Evolutionary conservation across 2,797 vertebrate genomes (phyloP), one percentile per base, ranked within the genome.

Genomic region (Fundulus diaphanus): DNA sequence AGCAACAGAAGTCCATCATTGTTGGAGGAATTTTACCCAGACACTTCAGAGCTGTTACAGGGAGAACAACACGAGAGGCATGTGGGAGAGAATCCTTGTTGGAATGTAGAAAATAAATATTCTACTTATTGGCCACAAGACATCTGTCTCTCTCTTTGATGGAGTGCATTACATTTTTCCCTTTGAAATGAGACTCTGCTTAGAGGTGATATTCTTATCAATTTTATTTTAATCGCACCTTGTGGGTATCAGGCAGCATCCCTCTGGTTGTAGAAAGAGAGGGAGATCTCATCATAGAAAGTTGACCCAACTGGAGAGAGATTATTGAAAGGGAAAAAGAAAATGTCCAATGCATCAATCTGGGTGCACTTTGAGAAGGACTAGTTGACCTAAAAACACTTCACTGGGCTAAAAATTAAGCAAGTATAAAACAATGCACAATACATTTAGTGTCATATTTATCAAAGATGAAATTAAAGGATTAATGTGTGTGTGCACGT

Each of bases 91-190:
- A n/a, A n/a, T n/a, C n/a, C n/a, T 51, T 51, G 5, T 22, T 51
- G 20, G 5, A 51, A 51, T 51, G 18, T 51, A 51, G 7, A 7
- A 42, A 42, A 51, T 20, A 51, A 51, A 3, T 1, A 63, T 33
- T 63, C 33, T 37, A 31, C 33, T 4, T 63, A 51, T 24, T 37
- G 29, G 12, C 29, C 42, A 63, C 22, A 46, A 61, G 9, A 63
- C 35, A 63, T 11, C 18, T 61, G 20, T 61, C 59, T 49, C 22
- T 67, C 31, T 56, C 74, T 85, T 88, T 81, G 44, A 72, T 1
- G 7, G 69, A 68, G 20, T 51, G 68, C 79, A 91, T 91, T 85
- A 78, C 76, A 78, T 90, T 87, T 84, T 63, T 78, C 67, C 70
- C 20, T 85, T 78, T 83, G 73, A 89, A 86, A 84, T 77, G 66